A percentile compares a stretch with the other conserved stretches of the same genome.
Conservation (phyloP, 2,113 vertebrate genomes). For the Ornithorhynchus anatinus region DNA sequence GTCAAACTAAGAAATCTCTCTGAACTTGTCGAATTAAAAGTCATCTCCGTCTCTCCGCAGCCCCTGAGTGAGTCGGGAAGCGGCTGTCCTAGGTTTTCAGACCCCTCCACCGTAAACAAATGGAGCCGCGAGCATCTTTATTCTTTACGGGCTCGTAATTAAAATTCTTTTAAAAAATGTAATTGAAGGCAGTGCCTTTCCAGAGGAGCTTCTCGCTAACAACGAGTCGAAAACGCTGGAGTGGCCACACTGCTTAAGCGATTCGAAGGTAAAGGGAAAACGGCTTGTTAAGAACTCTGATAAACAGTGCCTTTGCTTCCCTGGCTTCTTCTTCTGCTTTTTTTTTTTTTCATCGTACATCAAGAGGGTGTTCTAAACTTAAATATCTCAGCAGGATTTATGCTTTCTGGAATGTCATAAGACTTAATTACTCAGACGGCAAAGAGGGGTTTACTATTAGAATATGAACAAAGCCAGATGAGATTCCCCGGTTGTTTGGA, state of each 20-base stretch:
- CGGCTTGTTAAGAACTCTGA: slow-evolving; percentile 64
- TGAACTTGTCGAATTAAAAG: slow-evolving; percentile 96
- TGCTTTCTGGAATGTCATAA: slow-evolving; percentile 68
- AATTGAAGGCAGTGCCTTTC: slow-evolving; percentile 78
- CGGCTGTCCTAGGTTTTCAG: slow-evolving; percentile 81
- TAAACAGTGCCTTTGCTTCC: slow-evolving; percentile 44
- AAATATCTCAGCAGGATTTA: slow-evolving; percentile 77
- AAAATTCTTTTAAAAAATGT: slow-evolving; percentile 78
- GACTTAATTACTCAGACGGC: slow-evolving; percentile 72
- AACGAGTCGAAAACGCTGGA: slow-evolving; percentile 63
- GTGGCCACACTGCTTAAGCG: slow-evolving; percentile 56
- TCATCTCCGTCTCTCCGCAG: slow-evolving; percentile 87
- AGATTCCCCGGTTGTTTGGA: slow-evolving; percentile 42
- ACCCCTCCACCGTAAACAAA: slow-evolving; percentile 82
- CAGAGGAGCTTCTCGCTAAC: slow-evolving; percentile 72
- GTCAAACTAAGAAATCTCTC: slow-evolving; percentile 97
- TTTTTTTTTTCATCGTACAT: slow-evolving; percentile 70
- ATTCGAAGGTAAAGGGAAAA: slow-evolving; percentile 69
- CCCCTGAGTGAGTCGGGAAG: slow-evolving; percentile 85
- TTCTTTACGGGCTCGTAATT: slow-evolving; percentile 81
- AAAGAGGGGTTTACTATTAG: slow-evolving; percentile 57
- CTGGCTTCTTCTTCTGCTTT: no score
- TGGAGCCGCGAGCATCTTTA: slow-evolving; percentile 78
- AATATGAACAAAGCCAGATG: slow-evolving; percentile 69
- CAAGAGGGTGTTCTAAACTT: slow-evolving; percentile 69